Evolutionary conservation across 2,888 invertebrate genomes (phyloP).

Genomic region (Graphium colonna): DNA sequence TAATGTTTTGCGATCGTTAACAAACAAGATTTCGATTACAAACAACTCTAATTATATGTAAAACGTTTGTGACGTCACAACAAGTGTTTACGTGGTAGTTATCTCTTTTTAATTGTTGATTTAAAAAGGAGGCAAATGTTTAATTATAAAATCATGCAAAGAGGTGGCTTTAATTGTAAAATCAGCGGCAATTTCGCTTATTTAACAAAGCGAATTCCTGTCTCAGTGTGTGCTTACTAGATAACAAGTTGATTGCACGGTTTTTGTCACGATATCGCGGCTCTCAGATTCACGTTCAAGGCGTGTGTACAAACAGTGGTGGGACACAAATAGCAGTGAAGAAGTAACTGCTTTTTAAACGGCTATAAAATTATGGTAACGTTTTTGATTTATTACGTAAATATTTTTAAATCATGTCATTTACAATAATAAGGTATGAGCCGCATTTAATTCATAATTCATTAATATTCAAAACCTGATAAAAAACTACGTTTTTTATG

Average conservation of each 20-base stretch:
- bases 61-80: not conserved
- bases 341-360: too few species aligned
- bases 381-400: too few species aligned
- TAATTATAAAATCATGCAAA: slow-evolving; percentile 7
- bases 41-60: too few species aligned
- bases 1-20: too few species aligned
- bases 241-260: slow-evolving; percentile 15
- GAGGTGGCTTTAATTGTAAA: not conserved
- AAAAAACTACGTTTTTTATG: too few species aligned
- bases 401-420: too few species aligned
- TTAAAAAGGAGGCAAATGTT: not conserved
- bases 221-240: slow-evolving; percentile 14
- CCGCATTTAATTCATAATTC: too few species aligned
- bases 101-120: not conserved
- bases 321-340: not conserved
- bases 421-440: too few species aligned
- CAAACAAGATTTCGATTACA: too few species aligned
- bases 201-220: slow-evolving; percentile 7
- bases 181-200: slow-evolving; percentile 7
- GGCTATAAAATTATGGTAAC: too few species aligned
- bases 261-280: slow-evolving; percentile 9
- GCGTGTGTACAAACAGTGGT: slow-evolving; percentile 7
- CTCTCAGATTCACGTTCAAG: slow-evolving; percentile 18
- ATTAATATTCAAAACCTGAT: too few species aligned
- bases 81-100: not conserved